Base-by-base conservation (phyloP, 2,888 invertebrate genomes). In the Tineola bisselliella region DNA sequence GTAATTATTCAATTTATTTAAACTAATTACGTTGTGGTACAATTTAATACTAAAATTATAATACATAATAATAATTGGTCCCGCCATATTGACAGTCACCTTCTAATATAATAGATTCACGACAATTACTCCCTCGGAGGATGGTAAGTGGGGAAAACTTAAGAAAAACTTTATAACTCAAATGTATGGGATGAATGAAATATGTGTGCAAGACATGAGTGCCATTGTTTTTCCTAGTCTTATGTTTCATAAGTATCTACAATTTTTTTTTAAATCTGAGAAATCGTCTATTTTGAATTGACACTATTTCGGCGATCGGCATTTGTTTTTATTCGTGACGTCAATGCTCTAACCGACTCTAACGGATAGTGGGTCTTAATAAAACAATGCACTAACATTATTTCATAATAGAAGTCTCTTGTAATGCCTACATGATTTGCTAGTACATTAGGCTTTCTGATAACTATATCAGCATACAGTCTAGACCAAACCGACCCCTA, bases 101-200 rank as follows among this genome's bases (percentile, higher is more conserved):
- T 48, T 48, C 48, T 48, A 48, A 48, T 48, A 48, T 48, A 48
- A 48, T 48, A 48, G 48, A 48, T 48, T 48, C 48, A 48, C 48
- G 48, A 48, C 48, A 48, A 48, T 48, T 48, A 48, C 48, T 48
- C 48, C 15, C 48, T 8, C 15, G 8, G 48, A 48, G 48, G 15
- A 48, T 17, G 48, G 48, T 17, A 48, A 48, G 48, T 48, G 48
- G 48, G 25, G 54, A 25, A 54, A 54, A 25, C 54, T 54, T 54
- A 54, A 54, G 54, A 54, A 54, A 54, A 54, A 54, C 54, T 54
- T 19, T 25, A 25, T 15, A 48, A 13, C 17, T 8, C 15, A 15
- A 17, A 48, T 48, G 48, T 48, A 48, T 48, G 48, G 43, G 43
- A 12, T 25, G 25, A 25, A 25, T 25, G 25, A 38, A 38, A 48